A percentile compares a stretch with the other conserved stretches of the same genome.
Conservation (phyloP, 2,888 invertebrate genomes). For the Flexamia atlantica region DNA sequence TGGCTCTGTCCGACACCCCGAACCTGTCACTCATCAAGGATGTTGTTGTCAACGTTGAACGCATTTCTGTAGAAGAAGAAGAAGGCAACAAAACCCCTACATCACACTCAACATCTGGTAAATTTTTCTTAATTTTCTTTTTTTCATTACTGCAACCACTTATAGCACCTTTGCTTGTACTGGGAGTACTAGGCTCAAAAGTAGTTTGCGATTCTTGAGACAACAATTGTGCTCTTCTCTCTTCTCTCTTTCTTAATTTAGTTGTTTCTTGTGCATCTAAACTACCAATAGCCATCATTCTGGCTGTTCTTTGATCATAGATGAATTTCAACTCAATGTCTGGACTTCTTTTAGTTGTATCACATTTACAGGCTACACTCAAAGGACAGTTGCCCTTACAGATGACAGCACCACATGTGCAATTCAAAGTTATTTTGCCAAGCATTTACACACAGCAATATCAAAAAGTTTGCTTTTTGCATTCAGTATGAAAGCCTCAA, state of each 20-base stretch:
- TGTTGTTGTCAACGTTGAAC: constrained; percentile 48
- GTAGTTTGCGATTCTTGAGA: constrained; percentile 30
- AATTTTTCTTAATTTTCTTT: background rate
- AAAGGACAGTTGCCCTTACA: background rate
- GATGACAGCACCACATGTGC: too few relatives aligned
- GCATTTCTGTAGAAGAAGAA: constrained; percentile 44
- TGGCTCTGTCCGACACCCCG: constrained; percentile 62
- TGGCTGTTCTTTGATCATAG: background rate
- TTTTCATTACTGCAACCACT: constrained; percentile 31
- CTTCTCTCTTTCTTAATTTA: background rate
- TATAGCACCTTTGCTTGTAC: constrained; percentile 30
- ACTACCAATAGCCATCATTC: constrained; percentile 8
- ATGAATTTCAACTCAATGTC: constrained; percentile 4
- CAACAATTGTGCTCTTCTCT: background rate
- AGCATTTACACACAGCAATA: too few relatives aligned
- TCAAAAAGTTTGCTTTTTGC: too few relatives aligned
- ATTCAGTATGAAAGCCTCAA: background rate
- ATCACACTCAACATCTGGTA: background rate
- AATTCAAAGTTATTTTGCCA: too few relatives aligned
- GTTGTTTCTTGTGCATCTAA: constrained; percentile 3
- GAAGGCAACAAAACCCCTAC: background rate
- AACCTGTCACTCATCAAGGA: constrained; percentile 47
- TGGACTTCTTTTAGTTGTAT: background rate
- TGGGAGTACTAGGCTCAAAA: constrained; percentile 11
- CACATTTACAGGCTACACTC: constrained; percentile 17